Conservation (phyloP, 2,797 vertebrate genomes). For the Syndactyla subalaris region DNA sequence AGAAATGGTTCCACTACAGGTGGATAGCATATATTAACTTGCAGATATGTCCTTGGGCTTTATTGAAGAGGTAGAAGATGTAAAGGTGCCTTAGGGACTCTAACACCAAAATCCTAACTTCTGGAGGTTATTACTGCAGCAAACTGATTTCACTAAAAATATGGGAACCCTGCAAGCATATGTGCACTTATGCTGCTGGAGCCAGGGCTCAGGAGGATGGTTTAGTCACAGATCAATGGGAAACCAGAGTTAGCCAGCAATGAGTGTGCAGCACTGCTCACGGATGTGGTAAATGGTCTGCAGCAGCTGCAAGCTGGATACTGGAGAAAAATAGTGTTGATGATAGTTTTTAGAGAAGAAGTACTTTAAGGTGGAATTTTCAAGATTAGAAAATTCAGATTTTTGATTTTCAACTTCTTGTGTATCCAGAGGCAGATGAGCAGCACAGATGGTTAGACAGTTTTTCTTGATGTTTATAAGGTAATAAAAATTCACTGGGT, state of each 20-base stretch:
- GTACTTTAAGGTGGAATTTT: background rate
- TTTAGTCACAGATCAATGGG: background rate
- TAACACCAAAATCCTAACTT: background rate
- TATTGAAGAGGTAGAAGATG: background rate
- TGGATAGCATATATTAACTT: background rate
- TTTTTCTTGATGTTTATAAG: constrained; percentile 62
- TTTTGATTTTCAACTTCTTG: background rate
- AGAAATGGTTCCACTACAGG: background rate
- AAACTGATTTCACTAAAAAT: background rate
- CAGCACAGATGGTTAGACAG: background rate
- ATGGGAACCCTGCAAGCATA: fast-evolving
- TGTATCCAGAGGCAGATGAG: background rate
- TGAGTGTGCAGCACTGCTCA: background rate
- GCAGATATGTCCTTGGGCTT: background rate
- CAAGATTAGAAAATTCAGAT: background rate
- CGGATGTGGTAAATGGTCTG: background rate
- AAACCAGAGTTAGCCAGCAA: background rate
- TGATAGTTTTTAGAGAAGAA: background rate
- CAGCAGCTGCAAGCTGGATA: background rate
- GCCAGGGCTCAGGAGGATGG: fast-evolving
- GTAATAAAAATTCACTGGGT: constrained; percentile 63
- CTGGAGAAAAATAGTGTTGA: background rate
- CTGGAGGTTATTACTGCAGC: background rate
- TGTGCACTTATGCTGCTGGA: background rate
- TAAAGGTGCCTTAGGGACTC: background rate